phyloP scores from a whole-genome alignment of 2,113 vertebrate genomes.

The Myodes glareolus region DNA sequence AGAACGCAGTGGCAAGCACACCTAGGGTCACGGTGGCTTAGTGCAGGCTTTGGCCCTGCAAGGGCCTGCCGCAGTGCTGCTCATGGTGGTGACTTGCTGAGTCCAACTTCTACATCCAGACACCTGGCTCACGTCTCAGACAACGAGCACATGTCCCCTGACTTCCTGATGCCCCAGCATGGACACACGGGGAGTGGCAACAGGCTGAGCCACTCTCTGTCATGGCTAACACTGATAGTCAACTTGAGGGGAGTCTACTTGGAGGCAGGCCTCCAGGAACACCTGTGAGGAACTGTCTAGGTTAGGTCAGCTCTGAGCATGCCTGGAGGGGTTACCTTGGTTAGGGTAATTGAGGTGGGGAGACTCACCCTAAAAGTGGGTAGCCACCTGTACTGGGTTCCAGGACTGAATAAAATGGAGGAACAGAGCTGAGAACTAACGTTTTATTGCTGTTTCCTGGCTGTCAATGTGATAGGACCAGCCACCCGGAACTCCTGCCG shows the following conservation, averaged over 20 bases:
- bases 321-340: background rate
- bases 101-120: background rate
- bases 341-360: background rate
- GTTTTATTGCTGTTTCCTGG: background rate
- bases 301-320: background rate
- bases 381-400: background rate
- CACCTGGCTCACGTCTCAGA: rapidly evolving
- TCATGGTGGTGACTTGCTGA: rapidly evolving
- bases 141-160: rapidly evolving
- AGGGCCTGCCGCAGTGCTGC: background rate
- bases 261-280: background rate
- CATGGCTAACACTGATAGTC: background rate
- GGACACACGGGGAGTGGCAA: background rate
- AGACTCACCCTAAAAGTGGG: background rate
- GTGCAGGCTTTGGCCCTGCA: background rate
- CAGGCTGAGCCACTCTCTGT: background rate
- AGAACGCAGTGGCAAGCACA: background rate
- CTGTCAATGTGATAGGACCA: background rate
- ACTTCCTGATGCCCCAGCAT: background rate
- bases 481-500: background rate
- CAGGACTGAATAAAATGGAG: background rate
- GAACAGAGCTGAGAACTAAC: no score
- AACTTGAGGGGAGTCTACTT: background rate
- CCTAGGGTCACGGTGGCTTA: background rate
- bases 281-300: background rate